A percentile compares a stretch with the other conserved stretches of the same genome.
These are phyloP conservation scores for Gonocerus acuteangulatus DNA, from an alignment of 2,888 invertebrate genomes.

Conservation along the genomic window DNA sequence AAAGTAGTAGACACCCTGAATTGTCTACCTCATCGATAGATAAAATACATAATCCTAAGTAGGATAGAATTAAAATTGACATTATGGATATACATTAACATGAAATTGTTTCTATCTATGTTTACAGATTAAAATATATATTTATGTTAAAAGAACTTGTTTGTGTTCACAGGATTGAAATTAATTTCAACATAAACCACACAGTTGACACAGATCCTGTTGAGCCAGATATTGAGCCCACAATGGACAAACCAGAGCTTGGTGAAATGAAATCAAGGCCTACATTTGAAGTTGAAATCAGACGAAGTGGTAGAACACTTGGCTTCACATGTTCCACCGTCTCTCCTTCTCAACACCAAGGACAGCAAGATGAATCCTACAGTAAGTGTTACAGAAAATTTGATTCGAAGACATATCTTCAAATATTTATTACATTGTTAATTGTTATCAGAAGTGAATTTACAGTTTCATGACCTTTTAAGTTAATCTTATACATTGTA, in stretches of 20 bases:
- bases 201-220: slow-evolving; percentile 73
- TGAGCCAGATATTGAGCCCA: slow-evolving; percentile 56
- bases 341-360: slow-evolving; percentile 15
- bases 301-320: slow-evolving; percentile 66
- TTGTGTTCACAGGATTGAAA: slow-evolving; percentile 52
- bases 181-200: slow-evolving; percentile 89
- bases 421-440: neutral
- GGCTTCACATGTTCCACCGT: slow-evolving; percentile 76
- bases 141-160: no score
- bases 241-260: slow-evolving; percentile 62
- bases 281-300: slow-evolving; percentile 79
- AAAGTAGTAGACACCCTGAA: no score
- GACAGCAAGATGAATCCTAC: slow-evolving; percentile 56
- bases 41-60: no score
- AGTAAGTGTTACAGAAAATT: slow-evolving; percentile 53
- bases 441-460: neutral
- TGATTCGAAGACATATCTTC: neutral
- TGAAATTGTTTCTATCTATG: no score
- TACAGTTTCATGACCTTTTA: neutral
- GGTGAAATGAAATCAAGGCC: slow-evolving; percentile 86
- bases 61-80: no score
- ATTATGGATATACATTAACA: no score
- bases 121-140: no score
- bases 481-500: neutral
- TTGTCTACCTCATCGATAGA: no score